A percentile compares a stretch with the other conserved stretches of the same genome.
These are phyloP conservation scores for Naso thynnoides DNA, from an alignment of 2,797 vertebrate genomes.

Conservation along the genomic window DNA sequence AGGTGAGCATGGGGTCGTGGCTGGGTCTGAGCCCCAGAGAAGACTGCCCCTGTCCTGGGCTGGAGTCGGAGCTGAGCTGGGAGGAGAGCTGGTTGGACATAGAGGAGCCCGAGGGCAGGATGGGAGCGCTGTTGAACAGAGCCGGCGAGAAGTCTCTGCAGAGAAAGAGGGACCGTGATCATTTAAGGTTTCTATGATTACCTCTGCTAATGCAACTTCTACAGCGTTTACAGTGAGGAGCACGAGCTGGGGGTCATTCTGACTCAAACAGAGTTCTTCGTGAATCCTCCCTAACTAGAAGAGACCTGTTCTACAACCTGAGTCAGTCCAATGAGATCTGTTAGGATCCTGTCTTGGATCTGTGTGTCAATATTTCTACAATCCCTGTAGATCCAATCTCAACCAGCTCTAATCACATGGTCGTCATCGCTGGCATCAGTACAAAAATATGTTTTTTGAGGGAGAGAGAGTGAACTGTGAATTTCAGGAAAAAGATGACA, in stretches of 20 bases:
- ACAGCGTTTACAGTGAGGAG: background rate
- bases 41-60: slow-evolving; percentile 83
- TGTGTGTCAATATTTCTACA: background rate
- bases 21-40: slow-evolving; percentile 88
- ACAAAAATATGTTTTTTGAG: background rate
- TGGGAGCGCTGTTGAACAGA: slow-evolving; percentile 97
- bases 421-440: background rate
- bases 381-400: background rate
- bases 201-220: background rate
- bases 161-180: background rate
- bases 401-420: background rate
- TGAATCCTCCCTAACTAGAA: background rate
- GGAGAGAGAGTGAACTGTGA: background rate
- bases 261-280: background rate
- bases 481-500: background rate
- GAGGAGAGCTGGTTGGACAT: slow-evolving; percentile 92
- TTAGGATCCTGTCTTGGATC: background rate
- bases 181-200: background rate
- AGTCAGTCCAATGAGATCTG: background rate
- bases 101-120: slow-evolving; percentile 92
- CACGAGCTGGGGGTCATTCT: background rate
- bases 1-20: slow-evolving; percentile 85
- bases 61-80: slow-evolving; percentile 93
- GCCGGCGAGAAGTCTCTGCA: slow-evolving; percentile 97
- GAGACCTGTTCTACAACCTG: background rate